Conservation (phyloP, 2,113 vertebrate species). For the Pongo abelii region DNA sequence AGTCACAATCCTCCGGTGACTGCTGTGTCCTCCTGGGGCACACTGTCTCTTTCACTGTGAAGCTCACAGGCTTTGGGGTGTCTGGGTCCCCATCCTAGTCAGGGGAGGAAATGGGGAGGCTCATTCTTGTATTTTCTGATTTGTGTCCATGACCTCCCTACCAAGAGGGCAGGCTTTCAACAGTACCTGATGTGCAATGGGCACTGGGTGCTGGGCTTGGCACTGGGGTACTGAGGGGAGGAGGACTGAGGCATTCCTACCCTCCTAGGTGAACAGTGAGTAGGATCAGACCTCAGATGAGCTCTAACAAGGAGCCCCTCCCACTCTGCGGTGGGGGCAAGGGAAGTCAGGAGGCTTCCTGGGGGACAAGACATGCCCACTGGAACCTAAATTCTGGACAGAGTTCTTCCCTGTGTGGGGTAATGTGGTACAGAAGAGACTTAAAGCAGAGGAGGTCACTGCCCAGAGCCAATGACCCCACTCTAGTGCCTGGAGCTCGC, state of each 20-base stretch:
- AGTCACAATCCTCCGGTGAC: conserved; percentile 41
- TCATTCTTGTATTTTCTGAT: not conserved
- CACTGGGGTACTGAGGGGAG: not conserved
- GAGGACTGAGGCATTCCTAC: not conserved
- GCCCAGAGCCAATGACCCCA: not conserved
- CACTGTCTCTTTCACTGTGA: conserved; percentile 65
- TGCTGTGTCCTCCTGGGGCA: not conserved
- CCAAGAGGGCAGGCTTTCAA: not conserved
- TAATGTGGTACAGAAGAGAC: rapidly evolving
- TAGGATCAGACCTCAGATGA: not conserved
- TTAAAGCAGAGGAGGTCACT: not conserved
- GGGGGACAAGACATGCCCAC: not conserved
- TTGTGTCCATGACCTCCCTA: not conserved
- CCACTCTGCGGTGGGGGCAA: not conserved
- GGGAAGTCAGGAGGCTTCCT: not conserved
- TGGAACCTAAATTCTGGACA: not conserved
- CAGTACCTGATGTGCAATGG: too few relatives aligned
- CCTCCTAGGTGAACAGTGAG: rapidly evolving
- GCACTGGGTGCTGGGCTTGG: too few relatives aligned
- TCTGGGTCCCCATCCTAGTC: not conserved
- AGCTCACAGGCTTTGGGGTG: not conserved
- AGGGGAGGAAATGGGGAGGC: not conserved
- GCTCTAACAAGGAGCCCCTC: not conserved
- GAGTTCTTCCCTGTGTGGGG: not conserved
- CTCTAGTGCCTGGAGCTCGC: not conserved